Conservation (phyloP, 2,797 vertebrate species). For the Alauda arvensis region DNA sequence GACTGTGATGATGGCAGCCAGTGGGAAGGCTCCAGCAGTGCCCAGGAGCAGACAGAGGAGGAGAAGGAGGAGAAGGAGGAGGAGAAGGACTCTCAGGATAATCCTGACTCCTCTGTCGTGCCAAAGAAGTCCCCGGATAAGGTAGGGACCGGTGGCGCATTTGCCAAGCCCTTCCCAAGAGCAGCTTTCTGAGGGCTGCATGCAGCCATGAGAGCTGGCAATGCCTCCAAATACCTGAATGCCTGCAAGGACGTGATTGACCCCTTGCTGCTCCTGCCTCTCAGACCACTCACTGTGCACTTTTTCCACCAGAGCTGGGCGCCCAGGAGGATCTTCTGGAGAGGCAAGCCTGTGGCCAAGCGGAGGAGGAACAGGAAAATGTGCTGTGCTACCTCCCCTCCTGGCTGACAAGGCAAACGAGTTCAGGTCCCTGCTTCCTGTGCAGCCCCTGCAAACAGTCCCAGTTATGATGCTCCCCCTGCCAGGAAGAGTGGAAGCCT, state of each 20-base stretch:
- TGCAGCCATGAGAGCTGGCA: background rate
- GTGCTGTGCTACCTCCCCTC: background rate
- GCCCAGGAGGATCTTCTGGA: background rate
- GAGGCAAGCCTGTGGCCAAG: background rate
- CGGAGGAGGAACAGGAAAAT: rapidly evolving
- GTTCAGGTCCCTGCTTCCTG: too few species aligned
- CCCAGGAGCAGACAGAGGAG: too few species aligned
- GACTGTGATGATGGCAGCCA: too few species aligned
- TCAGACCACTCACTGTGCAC: background rate
- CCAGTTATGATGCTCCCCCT: too few species aligned
- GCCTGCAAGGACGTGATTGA: background rate
- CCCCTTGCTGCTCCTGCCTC: background rate
- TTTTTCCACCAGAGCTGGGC: background rate
- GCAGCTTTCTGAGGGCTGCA: background rate
- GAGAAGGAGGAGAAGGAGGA: background rate
- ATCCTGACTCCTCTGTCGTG: background rate
- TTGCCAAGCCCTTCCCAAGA: background rate
- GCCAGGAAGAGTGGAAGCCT: too few species aligned
- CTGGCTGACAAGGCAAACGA: too few species aligned
- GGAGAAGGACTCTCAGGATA: too few species aligned
- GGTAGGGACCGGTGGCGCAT: rapidly evolving
- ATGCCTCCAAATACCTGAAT: background rate
- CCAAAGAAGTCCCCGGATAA: background rate
- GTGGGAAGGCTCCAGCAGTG: too few species aligned
- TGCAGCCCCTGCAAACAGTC: too few species aligned